Evolutionary conservation across 2,113 vertebrate species (phyloP).

Genomic region (Prietella phreatophila): DNA sequence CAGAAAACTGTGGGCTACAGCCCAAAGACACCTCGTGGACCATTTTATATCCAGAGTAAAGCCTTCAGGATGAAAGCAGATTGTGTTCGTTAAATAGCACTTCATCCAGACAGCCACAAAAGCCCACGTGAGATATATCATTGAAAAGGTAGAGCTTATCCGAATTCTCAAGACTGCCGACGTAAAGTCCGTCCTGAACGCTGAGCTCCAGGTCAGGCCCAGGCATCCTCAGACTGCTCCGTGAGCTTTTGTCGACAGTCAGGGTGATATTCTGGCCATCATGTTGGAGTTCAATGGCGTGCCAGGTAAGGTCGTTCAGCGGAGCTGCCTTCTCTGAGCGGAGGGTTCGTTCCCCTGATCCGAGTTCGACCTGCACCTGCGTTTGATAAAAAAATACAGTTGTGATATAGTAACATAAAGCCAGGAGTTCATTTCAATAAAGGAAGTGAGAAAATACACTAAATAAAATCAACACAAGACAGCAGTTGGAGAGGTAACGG

Average conservation of each 20-base stretch:
- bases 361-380: slow-evolving; percentile 79
- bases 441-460: not conserved
- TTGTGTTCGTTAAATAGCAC: slow-evolving; percentile 79
- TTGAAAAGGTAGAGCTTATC: slow-evolving; percentile 65
- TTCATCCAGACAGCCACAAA: slow-evolving; percentile 81
- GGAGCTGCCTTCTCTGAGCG: slow-evolving; percentile 68
- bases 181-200: slow-evolving; percentile 76
- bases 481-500: not conserved
- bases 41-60: slow-evolving; percentile 76
- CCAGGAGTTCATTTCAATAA: not conserved
- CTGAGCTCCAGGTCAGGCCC: slow-evolving; percentile 71
- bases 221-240: slow-evolving; percentile 62
- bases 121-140: slow-evolving; percentile 54
- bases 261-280: slow-evolving; percentile 68
- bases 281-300: slow-evolving; percentile 74
- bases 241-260: slow-evolving; percentile 72
- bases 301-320: slow-evolving; percentile 81
- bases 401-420: not conserved
- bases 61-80: slow-evolving; percentile 75
- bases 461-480: not conserved
- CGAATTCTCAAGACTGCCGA: slow-evolving; percentile 74
- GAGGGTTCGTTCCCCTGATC: slow-evolving; percentile 69
- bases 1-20: slow-evolving; percentile 84
- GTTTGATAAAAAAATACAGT: slow-evolving; percentile 25
- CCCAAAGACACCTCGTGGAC: slow-evolving; percentile 82